A percentile compares a stretch with the other conserved stretches of the same genome.
These are phyloP conservation scores for Anisognathus igniventris DNA, from an alignment of 2,797 vertebrate species.

Conservation along the genomic window DNA sequence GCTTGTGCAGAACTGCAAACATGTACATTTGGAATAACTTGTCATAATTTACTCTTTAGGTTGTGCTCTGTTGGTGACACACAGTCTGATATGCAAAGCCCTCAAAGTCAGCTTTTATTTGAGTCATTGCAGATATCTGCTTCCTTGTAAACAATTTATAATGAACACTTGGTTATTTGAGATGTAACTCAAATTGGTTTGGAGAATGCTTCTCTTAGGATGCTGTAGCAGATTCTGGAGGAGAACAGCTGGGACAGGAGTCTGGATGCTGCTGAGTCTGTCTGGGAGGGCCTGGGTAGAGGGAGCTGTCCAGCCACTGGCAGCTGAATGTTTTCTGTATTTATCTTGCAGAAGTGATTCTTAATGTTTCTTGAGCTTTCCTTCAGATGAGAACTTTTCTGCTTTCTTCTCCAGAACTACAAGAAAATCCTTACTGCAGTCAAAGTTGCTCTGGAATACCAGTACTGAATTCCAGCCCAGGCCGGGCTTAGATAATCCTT, in stretches of 20 bases:
- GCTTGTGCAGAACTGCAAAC: background rate
- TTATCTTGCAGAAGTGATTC: background rate
- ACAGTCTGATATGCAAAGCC: constrained; percentile 31
- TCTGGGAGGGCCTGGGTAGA: background rate
- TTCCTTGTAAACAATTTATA: background rate
- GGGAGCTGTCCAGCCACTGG: background rate
- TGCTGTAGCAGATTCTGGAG: background rate
- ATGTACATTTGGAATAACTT: background rate
- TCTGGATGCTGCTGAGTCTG: background rate
- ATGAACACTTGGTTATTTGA: constrained; percentile 11
- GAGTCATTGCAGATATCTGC: background rate
- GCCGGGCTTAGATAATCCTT: background rate
- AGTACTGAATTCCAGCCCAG: background rate
- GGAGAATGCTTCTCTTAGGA: constrained; percentile 24
- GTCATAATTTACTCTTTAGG: background rate
- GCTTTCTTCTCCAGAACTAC: background rate
- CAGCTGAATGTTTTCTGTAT: rapidly evolving
- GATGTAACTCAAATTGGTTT: background rate
- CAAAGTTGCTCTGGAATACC: background rate
- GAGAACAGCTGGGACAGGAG: background rate
- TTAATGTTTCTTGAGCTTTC: background rate
- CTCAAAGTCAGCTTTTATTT: background rate
- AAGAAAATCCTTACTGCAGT: background rate
- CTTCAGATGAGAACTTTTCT: background rate
- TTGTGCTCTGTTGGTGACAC: constrained; percentile 17